Percentiles rank a stretch among this genome's conserved stretches.
Evolutionary conservation across 2,113 vertebrate genomes (phyloP).

Genomic region (Anhinga rufa): DNA sequence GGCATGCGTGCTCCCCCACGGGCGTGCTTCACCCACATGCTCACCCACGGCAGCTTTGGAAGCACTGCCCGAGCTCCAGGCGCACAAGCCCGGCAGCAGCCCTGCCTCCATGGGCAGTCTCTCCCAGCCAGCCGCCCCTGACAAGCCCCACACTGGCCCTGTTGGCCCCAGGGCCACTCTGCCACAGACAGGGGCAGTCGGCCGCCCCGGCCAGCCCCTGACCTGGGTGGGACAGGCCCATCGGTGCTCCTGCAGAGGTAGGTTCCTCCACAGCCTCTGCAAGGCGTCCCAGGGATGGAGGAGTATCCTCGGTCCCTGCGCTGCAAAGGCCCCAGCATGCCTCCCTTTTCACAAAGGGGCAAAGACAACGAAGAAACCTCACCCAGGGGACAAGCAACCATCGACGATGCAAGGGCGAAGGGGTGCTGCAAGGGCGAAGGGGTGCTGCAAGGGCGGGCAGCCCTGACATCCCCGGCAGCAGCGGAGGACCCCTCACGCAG

Average conservation of each 20-base stretch:
- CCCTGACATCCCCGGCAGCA: fast-evolving
- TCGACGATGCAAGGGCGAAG: too few relatives aligned
- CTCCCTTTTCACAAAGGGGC: background rate
- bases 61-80: background rate
- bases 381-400: background rate
- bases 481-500: background rate
- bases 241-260: fast-evolving
- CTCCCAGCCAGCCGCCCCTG: background rate
- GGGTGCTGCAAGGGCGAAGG: background rate
- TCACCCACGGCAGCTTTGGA: background rate
- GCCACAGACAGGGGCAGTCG: background rate
- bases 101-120: background rate
- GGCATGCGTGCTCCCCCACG: fast-evolving
- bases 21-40: background rate
- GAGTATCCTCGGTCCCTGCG: fast-evolving
- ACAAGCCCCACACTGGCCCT: background rate
- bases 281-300: background rate
- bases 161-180: fast-evolving
- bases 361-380: background rate
- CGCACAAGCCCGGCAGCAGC: fast-evolving
- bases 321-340: background rate
- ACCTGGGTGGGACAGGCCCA: background rate
- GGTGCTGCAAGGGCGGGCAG: too few relatives aligned
- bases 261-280: background rate
- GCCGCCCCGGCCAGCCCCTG: fast-evolving